phyloP scores from a whole-genome alignment of 1,140 invertebrate species.

The Apocrypta bakeri region DNA sequence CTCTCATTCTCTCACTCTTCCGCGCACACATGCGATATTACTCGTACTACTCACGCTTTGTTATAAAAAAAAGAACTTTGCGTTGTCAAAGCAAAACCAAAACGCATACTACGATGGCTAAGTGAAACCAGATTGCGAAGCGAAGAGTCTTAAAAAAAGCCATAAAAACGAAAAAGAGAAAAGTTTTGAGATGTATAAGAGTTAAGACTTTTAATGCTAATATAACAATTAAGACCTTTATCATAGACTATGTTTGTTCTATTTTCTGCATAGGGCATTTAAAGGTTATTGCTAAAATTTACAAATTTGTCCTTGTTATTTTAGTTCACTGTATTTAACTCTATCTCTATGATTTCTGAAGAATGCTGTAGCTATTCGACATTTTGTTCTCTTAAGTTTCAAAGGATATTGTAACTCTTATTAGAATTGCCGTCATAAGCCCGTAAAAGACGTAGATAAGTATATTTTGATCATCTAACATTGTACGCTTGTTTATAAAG shows the following conservation, averaged over 20 bases:
- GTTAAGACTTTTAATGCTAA: conserved; percentile 7
- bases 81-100: conserved; percentile 40
- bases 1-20: background rate
- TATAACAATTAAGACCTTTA: conserved; percentile 40
- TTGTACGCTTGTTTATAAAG: conserved; percentile 26
- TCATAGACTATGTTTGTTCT: conserved; percentile 24
- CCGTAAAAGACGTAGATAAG: conserved; percentile 22
- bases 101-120: conserved; percentile 18
- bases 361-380: conserved; percentile 3
- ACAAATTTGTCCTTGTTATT: conserved; percentile 21
- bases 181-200: conserved; percentile 8
- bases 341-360: conserved; percentile 10
- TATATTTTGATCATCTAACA: background rate
- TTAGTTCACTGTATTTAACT: background rate
- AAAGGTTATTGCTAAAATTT: conserved; percentile 45
- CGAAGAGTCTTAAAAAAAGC: conserved; percentile 22
- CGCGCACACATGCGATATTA: background rate
- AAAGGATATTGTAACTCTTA: conserved; percentile 8
- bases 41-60: background rate
- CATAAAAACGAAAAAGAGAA: conserved; percentile 5
- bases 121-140: conserved; percentile 28
- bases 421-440: conserved; percentile 8
- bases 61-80: conserved; percentile 6
- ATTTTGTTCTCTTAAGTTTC: conserved; percentile 13
- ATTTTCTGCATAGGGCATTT: conserved; percentile 31